Evolutionary conservation across 2,888 invertebrate species (phyloP), one percentile per base, ranked within the genome.

Genomic region (Colostygia pectinataria): DNA sequence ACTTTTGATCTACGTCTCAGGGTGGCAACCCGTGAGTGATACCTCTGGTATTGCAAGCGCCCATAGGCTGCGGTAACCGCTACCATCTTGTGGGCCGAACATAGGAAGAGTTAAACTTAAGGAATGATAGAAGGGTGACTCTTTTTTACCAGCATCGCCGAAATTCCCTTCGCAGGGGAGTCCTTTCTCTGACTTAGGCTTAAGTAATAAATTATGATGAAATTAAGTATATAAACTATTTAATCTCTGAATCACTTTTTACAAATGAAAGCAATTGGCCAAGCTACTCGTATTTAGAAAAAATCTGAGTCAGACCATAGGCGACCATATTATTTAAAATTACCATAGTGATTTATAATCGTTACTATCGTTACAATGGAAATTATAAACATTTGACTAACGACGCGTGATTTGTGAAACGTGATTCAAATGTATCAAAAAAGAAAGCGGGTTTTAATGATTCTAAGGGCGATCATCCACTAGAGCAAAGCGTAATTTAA

Each of bases 311-410:
- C 52, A 52, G 29, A 12, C 12, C 53, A 45, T 44, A 12, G 2
- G 50, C 32, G 52, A 52, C 28, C 14, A 39, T 58, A 55, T 60
- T 59, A 55, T 58, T 42, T 12, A 53, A 56, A 52, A 37, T 39
- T 50, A 48, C 41, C 41, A 41, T 47, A 57, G 44, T 28, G 33
- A 57, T 57, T 53, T 46, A 51, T 46, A 58, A 53, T 57, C 46
- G 56, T 57, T 58, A 57, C 57, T 55, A 58, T 57, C 39, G 54
- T 55, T 53, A 61, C 58, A 63, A 63, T 59, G 32, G 53, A 36
- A 54, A 61, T 46, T 55, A 53, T 56, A 55, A 57, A 55, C 58
- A 55, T 56, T 34, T 34, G 27, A 50, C 27, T 48, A 42, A 32
- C 44, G 32, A 50, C 60, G 59, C 59, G 62, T 61, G 60, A 57